Evolutionary conservation across 2,888 invertebrate genomes (phyloP), one percentile per base, ranked within the genome.

Genomic region (Lumbricus terrestris): DNA sequence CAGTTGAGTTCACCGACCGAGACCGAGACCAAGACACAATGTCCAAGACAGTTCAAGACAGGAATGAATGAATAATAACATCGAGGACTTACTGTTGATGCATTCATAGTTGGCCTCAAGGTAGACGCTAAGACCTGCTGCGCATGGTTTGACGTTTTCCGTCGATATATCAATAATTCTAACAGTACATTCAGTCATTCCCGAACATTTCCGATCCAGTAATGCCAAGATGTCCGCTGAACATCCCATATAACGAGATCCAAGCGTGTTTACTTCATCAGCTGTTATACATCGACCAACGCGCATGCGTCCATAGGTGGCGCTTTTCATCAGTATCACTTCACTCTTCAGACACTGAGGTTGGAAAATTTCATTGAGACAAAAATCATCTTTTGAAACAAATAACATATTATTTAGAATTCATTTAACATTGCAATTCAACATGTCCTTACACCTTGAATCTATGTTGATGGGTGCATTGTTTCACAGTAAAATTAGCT

Each of bases 71-170:
- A 16, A 18, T 18, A 18, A 47, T 47, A 18, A 82, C 11, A 20
- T 47, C 18, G 47, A 47, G 18, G 11, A 35, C 82, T 16, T 88
- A 88, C 88, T 35, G n/a, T 35, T 88, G n/a, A 40, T 38, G 29
- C 90, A 90, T 38, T 40, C 47, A 33, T 88, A 90, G 69, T 47
- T 88, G 23, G 90, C 90, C 54, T 90, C 88, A 23, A 90, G 90
- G 34, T 90, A 90, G 23, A 88, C 54, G 42, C 35, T 42, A 33
- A 90, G 88, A 34, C 37, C 69, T 35, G 40, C 38, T 40, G 88
- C 34, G 33, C 90, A 90, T n/a, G 88, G 42, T 54, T 38, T 90
- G n/a, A 40, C 33, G 37, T 88, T 35, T 35, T 37, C 82, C 13
- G n/a, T 29, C 18, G 33, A 29, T 47, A 88, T 38, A 33, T 54